phyloP scores from a whole-genome alignment of 23 tunicate genomes.

The Halocynthia aurantium region DNA sequence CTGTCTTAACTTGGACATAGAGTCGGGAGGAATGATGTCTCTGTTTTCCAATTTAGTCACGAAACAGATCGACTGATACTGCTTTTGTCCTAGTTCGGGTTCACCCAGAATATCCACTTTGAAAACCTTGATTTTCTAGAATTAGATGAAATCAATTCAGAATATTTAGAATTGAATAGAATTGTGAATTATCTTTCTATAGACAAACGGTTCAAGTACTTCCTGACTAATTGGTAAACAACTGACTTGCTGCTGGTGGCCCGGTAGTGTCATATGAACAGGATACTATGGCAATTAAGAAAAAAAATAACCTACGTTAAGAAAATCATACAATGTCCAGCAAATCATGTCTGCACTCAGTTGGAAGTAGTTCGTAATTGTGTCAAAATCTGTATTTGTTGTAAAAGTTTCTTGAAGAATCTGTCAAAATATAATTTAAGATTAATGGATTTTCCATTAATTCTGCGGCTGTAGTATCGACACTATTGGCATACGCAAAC shows the following conservation, averaged over 20 bases:
- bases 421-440: background rate
- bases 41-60: slow-evolving; percentile 4
- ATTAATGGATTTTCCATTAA: too few species aligned
- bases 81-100: slow-evolving; percentile 26
- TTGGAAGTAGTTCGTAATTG: background rate
- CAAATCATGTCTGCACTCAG: slow-evolving; percentile 16
- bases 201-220: background rate
- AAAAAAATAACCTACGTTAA: slow-evolving; percentile 3
- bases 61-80: slow-evolving; percentile 26
- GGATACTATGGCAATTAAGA: background rate
- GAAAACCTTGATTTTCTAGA: slow-evolving; percentile 8
- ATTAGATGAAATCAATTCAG: background rate
- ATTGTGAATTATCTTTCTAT: too few species aligned
- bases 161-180: background rate
- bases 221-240: background rate
- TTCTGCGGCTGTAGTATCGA: too few species aligned
- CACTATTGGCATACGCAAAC: too few species aligned
- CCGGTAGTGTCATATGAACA: too few species aligned
- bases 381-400: slow-evolving; percentile 7
- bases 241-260: too few species aligned
- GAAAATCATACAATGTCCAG: slow-evolving; percentile 7
- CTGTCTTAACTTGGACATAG: slow-evolving; percentile 27
- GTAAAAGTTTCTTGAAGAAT: slow-evolving; percentile 12
- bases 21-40: slow-evolving; percentile 19
- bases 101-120: slow-evolving; percentile 23